Conservation (phyloP, 2,888 invertebrate genomes). For the Spicauda simplicius region DNA sequence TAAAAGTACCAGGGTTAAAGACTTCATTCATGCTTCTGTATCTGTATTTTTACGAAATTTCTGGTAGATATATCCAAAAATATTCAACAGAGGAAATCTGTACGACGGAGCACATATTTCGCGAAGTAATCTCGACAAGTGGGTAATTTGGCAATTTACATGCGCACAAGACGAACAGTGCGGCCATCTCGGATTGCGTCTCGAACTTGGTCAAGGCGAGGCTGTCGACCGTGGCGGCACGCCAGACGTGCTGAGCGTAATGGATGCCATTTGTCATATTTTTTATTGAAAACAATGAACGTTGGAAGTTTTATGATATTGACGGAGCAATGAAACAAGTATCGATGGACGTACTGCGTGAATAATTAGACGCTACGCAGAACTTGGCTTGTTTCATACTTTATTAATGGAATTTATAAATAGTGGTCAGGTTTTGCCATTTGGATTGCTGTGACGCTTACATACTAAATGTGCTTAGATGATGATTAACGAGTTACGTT, state of each 20-base stretch:
- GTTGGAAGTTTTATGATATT: conserved; percentile 46
- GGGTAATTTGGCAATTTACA: conserved; percentile 58
- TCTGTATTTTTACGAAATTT: neutral
- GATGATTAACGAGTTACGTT: neutral
- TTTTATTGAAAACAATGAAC: conserved; percentile 67
- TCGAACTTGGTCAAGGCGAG: conserved; percentile 80
- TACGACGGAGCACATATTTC: conserved; percentile 38
- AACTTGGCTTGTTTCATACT: conserved; percentile 15
- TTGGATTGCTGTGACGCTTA: neutral
- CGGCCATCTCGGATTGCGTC: conserved; percentile 62
- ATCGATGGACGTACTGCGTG: conserved; percentile 29
- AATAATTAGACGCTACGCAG: conserved; percentile 14
- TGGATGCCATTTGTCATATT: conserved; percentile 68
- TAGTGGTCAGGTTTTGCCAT: neutral
- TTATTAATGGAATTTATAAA: neutral
- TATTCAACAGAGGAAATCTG: neutral
- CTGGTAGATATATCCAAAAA: neutral
- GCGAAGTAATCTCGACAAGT: conserved; percentile 56
- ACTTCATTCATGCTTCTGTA: too few relatives aligned
- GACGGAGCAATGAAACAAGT: conserved; percentile 15
- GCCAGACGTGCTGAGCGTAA: conserved; percentile 65
- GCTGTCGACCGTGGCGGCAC: conserved; percentile 75
- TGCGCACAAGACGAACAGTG: conserved; percentile 54
- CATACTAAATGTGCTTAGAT: neutral
- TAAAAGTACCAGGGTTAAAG: too few relatives aligned